These are phyloP conservation scores for Epizoanthus stellaris DNA, from an alignment of 92 coral and sea anemone species.

Conservation along the genomic window DNA sequence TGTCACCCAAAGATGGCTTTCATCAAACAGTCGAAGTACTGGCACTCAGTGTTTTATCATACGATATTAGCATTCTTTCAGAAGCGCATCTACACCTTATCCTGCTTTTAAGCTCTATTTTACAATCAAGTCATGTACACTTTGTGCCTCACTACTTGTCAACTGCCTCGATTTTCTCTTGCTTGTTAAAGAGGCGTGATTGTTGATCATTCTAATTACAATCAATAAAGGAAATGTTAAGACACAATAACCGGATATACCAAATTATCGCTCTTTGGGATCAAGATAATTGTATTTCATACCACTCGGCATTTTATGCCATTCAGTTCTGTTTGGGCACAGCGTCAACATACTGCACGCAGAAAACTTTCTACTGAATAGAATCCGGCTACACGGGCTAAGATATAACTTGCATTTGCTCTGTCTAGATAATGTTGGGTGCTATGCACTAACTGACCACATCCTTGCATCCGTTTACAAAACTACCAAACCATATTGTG, in stretches of 20 bases:
- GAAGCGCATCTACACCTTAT: not conserved
- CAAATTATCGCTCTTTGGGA: conserved; percentile 45
- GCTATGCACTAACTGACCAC: no score
- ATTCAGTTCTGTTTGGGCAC: conserved; percentile 34
- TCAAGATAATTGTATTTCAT: conserved; percentile 14
- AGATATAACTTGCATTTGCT: not conserved
- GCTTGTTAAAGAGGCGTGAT: conserved; percentile 31
- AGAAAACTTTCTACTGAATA: not conserved
- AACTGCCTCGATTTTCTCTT: not conserved
- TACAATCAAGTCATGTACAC: not conserved
- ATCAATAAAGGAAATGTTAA: conserved; percentile 40
- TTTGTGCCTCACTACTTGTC: conserved; percentile 24
- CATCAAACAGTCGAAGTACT: conserved; percentile 8
- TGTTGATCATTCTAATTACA: conserved; percentile 30
- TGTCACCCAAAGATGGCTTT: conserved; percentile 16
- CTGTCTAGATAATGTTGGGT: not conserved
- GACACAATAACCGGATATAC: conserved; percentile 43
- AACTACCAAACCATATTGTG: not conserved
- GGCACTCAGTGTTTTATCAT: not conserved
- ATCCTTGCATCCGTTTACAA: not conserved
- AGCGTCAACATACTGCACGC: conserved; percentile 18
- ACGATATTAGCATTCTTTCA: conserved; percentile 9
- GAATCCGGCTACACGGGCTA: not conserved
- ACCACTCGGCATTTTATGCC: conserved; percentile 41
- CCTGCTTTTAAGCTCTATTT: not conserved